Conservation (phyloP, 2,888 invertebrate genomes). For the Lasius fuliginosus region DNA sequence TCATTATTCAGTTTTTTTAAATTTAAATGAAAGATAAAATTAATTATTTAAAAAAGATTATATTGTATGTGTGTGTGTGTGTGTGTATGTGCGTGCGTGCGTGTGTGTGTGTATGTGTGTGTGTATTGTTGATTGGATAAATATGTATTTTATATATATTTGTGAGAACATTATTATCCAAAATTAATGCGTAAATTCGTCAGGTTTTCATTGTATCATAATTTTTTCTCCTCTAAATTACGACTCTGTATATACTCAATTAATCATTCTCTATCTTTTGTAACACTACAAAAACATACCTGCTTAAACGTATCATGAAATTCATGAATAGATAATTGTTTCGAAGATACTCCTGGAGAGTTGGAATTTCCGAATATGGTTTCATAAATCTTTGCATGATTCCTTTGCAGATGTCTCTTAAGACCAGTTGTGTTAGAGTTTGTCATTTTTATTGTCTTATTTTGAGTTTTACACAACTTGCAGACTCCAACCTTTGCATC, state of each 20-base stretch:
- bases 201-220: too few species aligned
- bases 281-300: slow-evolving; percentile 1
- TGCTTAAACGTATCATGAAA: neutral
- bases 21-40: too few species aligned
- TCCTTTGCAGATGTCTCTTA: slow-evolving; percentile 1
- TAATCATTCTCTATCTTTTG: neutral
- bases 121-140: too few species aligned
- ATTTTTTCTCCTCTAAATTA: too few species aligned
- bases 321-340: neutral
- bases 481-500: neutral
- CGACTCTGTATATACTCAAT: too few species aligned
- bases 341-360: slow-evolving; percentile 7
- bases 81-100: too few species aligned
- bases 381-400: slow-evolving; percentile 6
- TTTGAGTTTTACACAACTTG: neutral
- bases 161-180: neutral
- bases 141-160: too few species aligned
- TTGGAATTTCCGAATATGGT: neutral
- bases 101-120: too few species aligned
- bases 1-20: neutral
- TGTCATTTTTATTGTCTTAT: slow-evolving; percentile 12
- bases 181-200: neutral
- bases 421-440: slow-evolving; percentile 12
- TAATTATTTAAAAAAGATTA: too few species aligned
- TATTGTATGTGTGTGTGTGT: too few species aligned